phyloP scores from a whole-genome alignment of 2,888 invertebrate species.

The Eupelmus urozonus region DNA sequence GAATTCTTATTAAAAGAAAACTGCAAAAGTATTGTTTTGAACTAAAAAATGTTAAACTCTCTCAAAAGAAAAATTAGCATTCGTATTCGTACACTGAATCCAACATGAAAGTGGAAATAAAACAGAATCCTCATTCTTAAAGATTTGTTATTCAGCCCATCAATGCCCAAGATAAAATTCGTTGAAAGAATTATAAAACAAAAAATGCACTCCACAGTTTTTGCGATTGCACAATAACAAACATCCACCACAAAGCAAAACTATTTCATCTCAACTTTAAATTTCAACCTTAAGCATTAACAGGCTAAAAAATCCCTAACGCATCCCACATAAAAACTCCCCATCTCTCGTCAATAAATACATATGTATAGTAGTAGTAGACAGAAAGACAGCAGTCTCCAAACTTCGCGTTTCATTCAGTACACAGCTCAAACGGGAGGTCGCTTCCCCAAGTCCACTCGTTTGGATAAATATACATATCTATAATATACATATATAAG shows the following conservation, averaged over 20 bases:
- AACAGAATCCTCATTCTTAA: background rate
- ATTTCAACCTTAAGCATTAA: too few relatives aligned
- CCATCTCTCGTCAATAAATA: constrained; percentile 25
- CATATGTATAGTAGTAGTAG: constrained; percentile 22
- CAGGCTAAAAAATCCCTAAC: background rate
- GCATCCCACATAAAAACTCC: background rate
- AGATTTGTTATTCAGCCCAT: too few relatives aligned
- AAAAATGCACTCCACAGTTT: background rate
- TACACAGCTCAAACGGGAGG: background rate
- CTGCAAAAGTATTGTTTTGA: too few relatives aligned
- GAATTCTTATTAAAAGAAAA: too few relatives aligned
- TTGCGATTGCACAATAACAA: background rate
- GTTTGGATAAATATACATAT: constrained; percentile 52
- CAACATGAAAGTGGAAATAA: background rate
- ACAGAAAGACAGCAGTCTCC: constrained; percentile 51
- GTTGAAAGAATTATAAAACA: background rate
- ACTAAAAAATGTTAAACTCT: too few relatives aligned
- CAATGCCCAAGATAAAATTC: background rate
- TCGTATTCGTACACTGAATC: background rate
- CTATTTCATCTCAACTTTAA: background rate
- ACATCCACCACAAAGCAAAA: background rate
- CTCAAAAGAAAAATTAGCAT: background rate
- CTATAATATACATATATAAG: constrained; percentile 43
- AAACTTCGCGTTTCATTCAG: constrained; percentile 16
- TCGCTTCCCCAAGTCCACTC: background rate